Evolutionary conservation across 2,888 invertebrate species (phyloP).

Genomic region (Zhuqinia jingwanae): DNA sequence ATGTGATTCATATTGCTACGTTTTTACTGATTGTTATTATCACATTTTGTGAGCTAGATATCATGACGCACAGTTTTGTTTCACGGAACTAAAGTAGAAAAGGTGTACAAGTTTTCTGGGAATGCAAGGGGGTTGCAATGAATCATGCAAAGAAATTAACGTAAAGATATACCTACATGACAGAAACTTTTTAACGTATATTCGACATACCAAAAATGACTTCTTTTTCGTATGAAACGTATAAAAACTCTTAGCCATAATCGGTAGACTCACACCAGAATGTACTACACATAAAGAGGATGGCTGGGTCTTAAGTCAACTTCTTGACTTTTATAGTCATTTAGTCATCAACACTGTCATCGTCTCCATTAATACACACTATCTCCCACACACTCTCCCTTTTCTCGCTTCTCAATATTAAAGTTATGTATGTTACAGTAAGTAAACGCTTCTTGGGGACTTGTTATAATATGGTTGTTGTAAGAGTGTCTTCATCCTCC

Average conservation of each 20-base stretch:
- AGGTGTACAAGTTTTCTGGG: no score
- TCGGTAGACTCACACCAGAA: background rate
- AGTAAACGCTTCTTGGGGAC: no score
- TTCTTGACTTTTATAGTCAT: conserved; percentile 32
- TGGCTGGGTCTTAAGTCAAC: background rate
- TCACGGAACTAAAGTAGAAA: background rate
- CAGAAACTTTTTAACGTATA: no score
- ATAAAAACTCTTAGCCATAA: background rate
- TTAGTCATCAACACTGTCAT: conserved; percentile 44
- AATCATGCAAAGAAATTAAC: background rate
- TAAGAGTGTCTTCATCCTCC: no score
- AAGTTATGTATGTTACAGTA: no score
- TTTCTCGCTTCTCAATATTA: background rate
- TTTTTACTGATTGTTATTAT: no score
- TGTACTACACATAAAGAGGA: background rate
- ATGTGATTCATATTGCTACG: no score
- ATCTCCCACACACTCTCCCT: background rate
- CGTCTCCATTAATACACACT: conserved; percentile 36
- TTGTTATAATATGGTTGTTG: background rate
- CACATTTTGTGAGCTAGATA: no score
- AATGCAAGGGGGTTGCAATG: background rate
- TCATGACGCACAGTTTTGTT: no score
- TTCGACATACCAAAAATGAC: no score
- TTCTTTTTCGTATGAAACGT: no score
- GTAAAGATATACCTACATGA: no score